phyloP scores from a whole-genome alignment of 2,797 vertebrate genomes.

The Acanthurus tractus region DNA sequence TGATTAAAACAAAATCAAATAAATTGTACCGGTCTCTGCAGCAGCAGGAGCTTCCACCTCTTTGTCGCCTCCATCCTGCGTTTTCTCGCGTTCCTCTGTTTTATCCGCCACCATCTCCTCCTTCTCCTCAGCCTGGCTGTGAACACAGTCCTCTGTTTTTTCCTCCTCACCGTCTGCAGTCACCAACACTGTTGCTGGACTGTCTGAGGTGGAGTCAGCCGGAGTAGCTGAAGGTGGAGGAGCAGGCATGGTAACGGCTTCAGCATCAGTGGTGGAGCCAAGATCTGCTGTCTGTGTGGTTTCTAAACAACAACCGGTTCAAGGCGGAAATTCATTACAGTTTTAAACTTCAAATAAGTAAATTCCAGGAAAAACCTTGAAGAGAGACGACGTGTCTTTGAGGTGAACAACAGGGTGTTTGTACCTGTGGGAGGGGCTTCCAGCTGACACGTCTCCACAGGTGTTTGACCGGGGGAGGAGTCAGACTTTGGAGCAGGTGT shows the following conservation, averaged over 20 bases:
- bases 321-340: background rate
- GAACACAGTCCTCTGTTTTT: background rate
- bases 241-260: background rate
- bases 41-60: background rate
- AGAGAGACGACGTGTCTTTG: background rate
- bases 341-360: too few species aligned
- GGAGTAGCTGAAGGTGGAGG: background rate
- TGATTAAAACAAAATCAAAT: background rate
- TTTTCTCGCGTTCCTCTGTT: constrained; percentile 7
- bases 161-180: background rate
- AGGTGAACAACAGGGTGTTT: background rate
- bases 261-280: background rate
- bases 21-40: constrained; percentile 16
- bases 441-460: background rate
- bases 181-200: background rate
- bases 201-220: background rate
- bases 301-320: constrained; percentile 20
- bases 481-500: background rate
- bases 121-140: background rate
- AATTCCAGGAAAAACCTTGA: too few species aligned
- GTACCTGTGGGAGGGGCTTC: background rate
- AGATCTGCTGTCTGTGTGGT: background rate
- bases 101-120: background rate
- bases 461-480: background rate
- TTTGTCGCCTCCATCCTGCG: background rate